These are phyloP conservation scores for Microcebus jonahi DNA, from an alignment of 2,113 vertebrate genomes.

Conservation along the genomic window DNA sequence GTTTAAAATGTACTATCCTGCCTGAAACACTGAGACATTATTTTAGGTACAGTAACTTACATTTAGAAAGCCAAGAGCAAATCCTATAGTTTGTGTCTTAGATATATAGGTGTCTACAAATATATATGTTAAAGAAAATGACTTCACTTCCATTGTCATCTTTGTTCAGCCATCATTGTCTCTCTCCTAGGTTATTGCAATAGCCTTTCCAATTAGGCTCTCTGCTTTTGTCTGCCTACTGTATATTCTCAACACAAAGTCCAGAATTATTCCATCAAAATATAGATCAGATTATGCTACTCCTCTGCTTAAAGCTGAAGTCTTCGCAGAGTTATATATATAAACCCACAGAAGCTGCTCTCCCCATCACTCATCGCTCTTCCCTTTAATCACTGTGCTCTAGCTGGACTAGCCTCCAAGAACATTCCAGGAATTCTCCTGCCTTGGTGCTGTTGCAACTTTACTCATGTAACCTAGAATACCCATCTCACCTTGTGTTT, in stretches of 20 bases:
- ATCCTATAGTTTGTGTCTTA: neutral
- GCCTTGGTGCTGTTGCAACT: neutral
- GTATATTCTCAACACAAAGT: neutral
- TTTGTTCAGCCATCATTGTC: neutral
- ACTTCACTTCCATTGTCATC: neutral
- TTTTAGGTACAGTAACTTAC: neutral
- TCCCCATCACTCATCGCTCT: neutral
- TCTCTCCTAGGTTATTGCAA: neutral
- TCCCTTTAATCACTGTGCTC: neutral
- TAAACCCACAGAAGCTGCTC: fast-evolving
- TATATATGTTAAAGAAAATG: neutral
- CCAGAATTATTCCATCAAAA: neutral
- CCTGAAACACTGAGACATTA: neutral
- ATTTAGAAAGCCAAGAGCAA: neutral
- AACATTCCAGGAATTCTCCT: neutral
- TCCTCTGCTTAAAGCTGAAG: neutral
- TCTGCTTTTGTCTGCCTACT: neutral
- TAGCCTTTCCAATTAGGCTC: neutral
- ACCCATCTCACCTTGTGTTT: fast-evolving
- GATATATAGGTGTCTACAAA: too few relatives aligned
- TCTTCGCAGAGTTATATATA: too few relatives aligned
- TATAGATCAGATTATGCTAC: neutral
- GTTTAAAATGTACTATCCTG: neutral
- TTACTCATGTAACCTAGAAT: neutral
- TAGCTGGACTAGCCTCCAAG: neutral